phyloP scores from a whole-genome alignment of 2,888 invertebrate genomes.

The Drosophila peninsularis region DNA sequence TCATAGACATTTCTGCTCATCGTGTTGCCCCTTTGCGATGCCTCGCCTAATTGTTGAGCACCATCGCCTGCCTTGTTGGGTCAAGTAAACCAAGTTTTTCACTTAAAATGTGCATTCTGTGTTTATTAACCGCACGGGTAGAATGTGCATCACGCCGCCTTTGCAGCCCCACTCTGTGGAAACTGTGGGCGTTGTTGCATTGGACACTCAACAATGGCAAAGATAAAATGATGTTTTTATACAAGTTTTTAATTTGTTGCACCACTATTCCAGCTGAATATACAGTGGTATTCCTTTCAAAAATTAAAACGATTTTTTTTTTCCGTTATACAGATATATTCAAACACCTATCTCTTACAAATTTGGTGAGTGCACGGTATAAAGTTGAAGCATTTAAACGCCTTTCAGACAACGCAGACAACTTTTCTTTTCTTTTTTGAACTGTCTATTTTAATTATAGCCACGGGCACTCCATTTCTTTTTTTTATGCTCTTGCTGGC shows the following conservation, averaged over 20 bases:
- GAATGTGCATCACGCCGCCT: constrained; percentile 14
- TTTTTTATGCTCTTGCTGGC: constrained; percentile 9
- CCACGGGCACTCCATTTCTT: constrained; percentile 48
- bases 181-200: constrained; percentile 32
- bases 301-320: constrained; percentile 2
- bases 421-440: constrained; percentile 30
- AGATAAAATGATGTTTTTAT: neutral
- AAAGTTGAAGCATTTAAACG: constrained; percentile 27
- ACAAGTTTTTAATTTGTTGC: neutral
- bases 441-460: constrained; percentile 55
- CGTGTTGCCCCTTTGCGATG: constrained; percentile 14
- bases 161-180: constrained; percentile 7
- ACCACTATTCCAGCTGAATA: neutral
- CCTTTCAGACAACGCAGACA: constrained; percentile 37
- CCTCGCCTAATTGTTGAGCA: constrained; percentile 41
- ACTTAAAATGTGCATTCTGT: constrained; percentile 40
- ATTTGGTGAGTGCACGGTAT: constrained; percentile 13
- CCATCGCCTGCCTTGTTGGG: constrained; percentile 18
- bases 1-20: constrained; percentile 17
- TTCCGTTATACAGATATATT: neutral
- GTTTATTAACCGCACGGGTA: neutral
- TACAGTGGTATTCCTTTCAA: constrained; percentile 5
- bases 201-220: constrained; percentile 21
- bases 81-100: constrained; percentile 49
- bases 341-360: constrained; percentile 18